Percentiles rank a stretch among this genome's conserved stretches.
phyloP scores from a whole-genome alignment of 2,113 vertebrate genomes.

The Rattus norvegicus region GRCr8 NC_086025.1:113943501-113944000 shows the following conservation, averaged over 20 bases:
- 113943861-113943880: background rate
- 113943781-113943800: background rate
- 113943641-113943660: background rate
- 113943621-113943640: background rate
- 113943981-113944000: constrained; percentile 54
- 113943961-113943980: background rate
- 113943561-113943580: background rate
- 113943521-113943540: background rate
- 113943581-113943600: background rate
- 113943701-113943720: background rate
- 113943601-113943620: background rate
- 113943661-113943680: background rate
- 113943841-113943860: constrained; percentile 34
- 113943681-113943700: background rate
- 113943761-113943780: background rate
- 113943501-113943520: background rate
- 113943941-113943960: background rate
- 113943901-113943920: constrained; percentile 29
- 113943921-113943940: constrained; percentile 1
- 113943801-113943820: constrained; percentile 16
- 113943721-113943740: background rate
- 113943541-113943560: background rate
- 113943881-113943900: background rate
- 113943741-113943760: background rate
- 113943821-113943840: background rate